These are phyloP conservation scores for Cyclophora punctaria DNA, from an alignment of 2,888 invertebrate genomes.

Conservation along the genomic window DNA sequence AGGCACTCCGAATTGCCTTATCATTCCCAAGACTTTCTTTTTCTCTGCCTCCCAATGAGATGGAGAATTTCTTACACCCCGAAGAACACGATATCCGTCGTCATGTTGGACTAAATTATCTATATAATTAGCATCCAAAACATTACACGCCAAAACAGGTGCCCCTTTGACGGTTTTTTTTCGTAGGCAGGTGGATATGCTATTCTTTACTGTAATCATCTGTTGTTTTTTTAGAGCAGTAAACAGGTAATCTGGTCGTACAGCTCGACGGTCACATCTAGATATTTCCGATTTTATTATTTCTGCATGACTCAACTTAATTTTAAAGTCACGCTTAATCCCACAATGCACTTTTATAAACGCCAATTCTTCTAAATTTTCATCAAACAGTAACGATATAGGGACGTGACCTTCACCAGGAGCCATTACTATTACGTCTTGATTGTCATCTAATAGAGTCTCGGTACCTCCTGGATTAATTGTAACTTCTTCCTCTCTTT, in stretches of 20 bases:
- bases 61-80: conserved; percentile 17
- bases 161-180: conserved; percentile 15
- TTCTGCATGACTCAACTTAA: conserved; percentile 11
- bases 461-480: conserved; percentile 15
- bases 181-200: conserved; percentile 17
- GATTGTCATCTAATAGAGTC: conserved; percentile 15
- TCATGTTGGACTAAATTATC: conserved; percentile 9
- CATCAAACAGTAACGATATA: conserved; percentile 13
- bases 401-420: conserved; percentile 17
- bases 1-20: conserved; percentile 9
- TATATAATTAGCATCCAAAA: conserved; percentile 9
- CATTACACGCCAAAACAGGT: conserved; percentile 11
- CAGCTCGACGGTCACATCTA: conserved; percentile 15
- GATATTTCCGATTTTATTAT: conserved; percentile 17
- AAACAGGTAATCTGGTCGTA: conserved; percentile 18
- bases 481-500: conserved; percentile 2
- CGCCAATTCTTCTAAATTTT: conserved; percentile 11
- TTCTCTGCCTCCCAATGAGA: conserved; percentile 22
- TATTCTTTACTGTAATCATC: conserved; percentile 2
- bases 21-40: conserved; percentile 12
- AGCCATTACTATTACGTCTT: conserved; percentile 13
- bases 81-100: conserved; percentile 8
- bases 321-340: conserved; percentile 10
- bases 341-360: conserved; percentile 16
- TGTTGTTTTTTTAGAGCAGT: conserved; percentile 15